These are phyloP conservation scores for Nipponacmea schrenckii DNA, from an alignment of 2,888 invertebrate genomes.

Conservation along the genomic window DNA sequence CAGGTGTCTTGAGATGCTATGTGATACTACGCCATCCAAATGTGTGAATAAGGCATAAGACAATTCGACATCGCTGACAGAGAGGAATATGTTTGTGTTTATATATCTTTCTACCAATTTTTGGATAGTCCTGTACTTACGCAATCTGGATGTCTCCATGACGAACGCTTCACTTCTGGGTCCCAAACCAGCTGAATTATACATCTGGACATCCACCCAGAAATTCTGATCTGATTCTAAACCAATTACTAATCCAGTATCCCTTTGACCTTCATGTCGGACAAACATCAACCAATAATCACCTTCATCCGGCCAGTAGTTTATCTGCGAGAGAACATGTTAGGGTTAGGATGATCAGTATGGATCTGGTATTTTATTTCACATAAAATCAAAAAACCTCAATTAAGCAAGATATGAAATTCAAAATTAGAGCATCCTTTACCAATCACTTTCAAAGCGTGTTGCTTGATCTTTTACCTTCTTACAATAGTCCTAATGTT, in stretches of 20 bases:
- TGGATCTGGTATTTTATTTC: too few relatives aligned
- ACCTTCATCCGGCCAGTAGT: conserved; percentile 33
- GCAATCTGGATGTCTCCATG: conserved; percentile 66
- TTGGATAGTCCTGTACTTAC: conserved; percentile 38
- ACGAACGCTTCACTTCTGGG: conserved; percentile 90
- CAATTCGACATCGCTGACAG: too few relatives aligned
- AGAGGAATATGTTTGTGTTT: background rate
- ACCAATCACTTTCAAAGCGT: too few relatives aligned
- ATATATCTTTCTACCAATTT: background rate
- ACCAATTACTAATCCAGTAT: conserved; percentile 91
- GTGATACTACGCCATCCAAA: background rate
- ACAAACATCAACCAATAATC: conserved; percentile 8
- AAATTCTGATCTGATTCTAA: conserved; percentile 92
- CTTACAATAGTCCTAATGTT: too few relatives aligned
- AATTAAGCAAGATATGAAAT: too few relatives aligned
- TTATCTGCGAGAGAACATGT: conserved; percentile 25
- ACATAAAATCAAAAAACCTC: too few relatives aligned
- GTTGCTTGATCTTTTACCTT: too few relatives aligned
- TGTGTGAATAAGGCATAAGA: too few relatives aligned
- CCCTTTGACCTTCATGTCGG: conserved; percentile 76
- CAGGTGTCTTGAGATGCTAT: too few relatives aligned
- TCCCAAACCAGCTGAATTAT: conserved; percentile 94
- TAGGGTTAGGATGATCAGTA: too few relatives aligned
- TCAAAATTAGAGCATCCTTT: too few relatives aligned
- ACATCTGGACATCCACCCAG: conserved; percentile 92